A percentile compares a stretch with the other conserved stretches of the same genome.
Conservation (phyloP, 2,797 vertebrate genomes). For the Loriculus beryllinus region DNA sequence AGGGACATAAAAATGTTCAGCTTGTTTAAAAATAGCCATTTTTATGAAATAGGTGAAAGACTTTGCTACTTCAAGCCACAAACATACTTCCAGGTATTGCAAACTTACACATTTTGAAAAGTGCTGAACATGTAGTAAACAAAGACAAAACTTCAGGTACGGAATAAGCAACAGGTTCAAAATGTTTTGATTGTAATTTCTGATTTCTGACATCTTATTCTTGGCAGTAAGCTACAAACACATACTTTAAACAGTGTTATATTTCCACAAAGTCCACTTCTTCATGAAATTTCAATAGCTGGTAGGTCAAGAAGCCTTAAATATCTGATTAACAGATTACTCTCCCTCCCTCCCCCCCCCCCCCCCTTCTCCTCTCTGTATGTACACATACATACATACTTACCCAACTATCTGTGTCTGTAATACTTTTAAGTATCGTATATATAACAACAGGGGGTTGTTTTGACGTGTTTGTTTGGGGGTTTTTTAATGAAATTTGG, state of each 20-base stretch:
- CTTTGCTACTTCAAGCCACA: not conserved
- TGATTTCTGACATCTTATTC: not conserved
- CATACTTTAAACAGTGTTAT: not conserved
- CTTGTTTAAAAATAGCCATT: not conserved
- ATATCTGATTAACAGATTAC: not conserved
- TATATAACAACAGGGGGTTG: accelerated
- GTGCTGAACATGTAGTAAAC: not conserved
- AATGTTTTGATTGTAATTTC: not conserved
- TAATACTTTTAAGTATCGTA: not conserved
- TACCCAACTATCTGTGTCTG: not conserved
- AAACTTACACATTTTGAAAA: not conserved
- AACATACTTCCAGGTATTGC: accelerated
- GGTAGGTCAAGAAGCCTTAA: not conserved
- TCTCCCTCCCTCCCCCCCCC: no score
- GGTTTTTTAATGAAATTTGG: accelerated
- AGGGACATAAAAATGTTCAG: not conserved
- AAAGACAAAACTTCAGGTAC: not conserved
- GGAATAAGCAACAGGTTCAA: not conserved
- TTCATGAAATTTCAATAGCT: not conserved
- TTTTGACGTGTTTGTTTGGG: accelerated
- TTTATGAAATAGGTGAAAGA: not conserved
- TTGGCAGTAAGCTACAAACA: not conserved
- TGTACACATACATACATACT: no score
- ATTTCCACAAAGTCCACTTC: not conserved
- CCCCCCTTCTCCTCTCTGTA: no score